Base-by-base conservation (phyloP, 2,113 vertebrate genomes). In the Periophthalmodon schlosseri region DNA sequence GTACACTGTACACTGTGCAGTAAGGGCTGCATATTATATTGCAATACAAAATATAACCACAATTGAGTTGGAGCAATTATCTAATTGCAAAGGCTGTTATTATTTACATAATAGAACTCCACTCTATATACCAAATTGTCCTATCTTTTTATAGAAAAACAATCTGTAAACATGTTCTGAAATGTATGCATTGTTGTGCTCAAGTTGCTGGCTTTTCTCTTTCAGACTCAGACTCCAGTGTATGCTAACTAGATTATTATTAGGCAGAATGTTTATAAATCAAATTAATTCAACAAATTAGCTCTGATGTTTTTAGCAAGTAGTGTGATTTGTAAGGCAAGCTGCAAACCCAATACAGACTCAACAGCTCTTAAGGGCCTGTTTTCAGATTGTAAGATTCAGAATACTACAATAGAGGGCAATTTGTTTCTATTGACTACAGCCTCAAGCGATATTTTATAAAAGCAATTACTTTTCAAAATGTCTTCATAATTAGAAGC, bases 361-460 rank as follows among this genome's bases (percentile, higher is more conserved):
- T 33, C 16, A 14, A 24, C 12, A 16, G 57, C 57, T 28, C 57
- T 60, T 28, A 23, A 28, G 39, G 39, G n/a, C 44, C 39, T 44
- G 12, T 46, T 44, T 21, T 67, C 2, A 21, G 39, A 39, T 67
- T 47, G 15, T 64, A 64, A 36, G 33, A 39, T 64, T 64, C 23
- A 65, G 3, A 65, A 21, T 13, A 39, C 34, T 65, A 65, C 34
- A 60, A 65, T 20, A 13, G 33, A 65, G 63, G 66, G 21, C 21
- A 16, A 24, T 49, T 68, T 68, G 66, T 68, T 47, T 67, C 34
- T 49, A 68, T 68, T 23, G 66, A 68, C 39, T 68, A 49, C 66
- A 49, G 8, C 66, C 46, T 24, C 9, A 44, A 44, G 63, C 20
- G 1, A 65, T 39, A n/a, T 44, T 39, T 65, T n/a, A 44, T 44